phyloP scores from a whole-genome alignment of 2,888 invertebrate genomes.

The Galeopsomyia nigrocyanea region DNA sequence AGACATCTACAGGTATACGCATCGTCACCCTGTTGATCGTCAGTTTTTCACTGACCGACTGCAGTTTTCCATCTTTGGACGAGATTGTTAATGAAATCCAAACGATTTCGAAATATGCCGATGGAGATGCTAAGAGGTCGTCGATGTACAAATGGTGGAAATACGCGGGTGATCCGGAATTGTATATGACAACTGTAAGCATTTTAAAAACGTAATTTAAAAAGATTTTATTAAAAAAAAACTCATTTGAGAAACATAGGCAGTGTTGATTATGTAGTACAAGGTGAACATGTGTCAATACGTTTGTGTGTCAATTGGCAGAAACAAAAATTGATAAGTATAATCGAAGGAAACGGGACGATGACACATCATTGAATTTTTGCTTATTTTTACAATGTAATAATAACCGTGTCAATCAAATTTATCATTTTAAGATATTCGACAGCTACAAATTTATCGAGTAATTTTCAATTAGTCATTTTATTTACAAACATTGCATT shows the following conservation, averaged over 20 bases:
- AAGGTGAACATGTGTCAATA: not conserved
- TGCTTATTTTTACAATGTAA: not conserved
- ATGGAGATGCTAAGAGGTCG: not conserved
- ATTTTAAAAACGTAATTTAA: not conserved
- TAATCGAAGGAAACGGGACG: not conserved
- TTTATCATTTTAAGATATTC: no score
- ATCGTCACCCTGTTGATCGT: not conserved
- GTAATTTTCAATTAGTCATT: no score
- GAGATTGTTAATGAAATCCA: conserved; percentile 6
- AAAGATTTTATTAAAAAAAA: not conserved
- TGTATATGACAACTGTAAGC: conserved; percentile 46
- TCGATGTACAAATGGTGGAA: not conserved
- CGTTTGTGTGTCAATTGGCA: not conserved
- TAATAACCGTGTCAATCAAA: no score
- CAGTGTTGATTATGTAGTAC: not conserved
- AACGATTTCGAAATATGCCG: not conserved
- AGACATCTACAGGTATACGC: not conserved
- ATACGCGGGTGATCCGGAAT: conserved; percentile 23
- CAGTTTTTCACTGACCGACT: not conserved
- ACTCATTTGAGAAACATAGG: not conserved
- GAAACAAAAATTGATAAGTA: not conserved
- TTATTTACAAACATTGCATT: no score
- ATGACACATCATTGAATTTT: not conserved
- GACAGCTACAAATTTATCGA: no score
- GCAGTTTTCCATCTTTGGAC: conserved; percentile 15